A percentile compares a stretch with the other conserved stretches of the same genome.
Conservation (phyloP, 2,797 vertebrate species). For the Tenualosa thibaudeaui region DNA sequence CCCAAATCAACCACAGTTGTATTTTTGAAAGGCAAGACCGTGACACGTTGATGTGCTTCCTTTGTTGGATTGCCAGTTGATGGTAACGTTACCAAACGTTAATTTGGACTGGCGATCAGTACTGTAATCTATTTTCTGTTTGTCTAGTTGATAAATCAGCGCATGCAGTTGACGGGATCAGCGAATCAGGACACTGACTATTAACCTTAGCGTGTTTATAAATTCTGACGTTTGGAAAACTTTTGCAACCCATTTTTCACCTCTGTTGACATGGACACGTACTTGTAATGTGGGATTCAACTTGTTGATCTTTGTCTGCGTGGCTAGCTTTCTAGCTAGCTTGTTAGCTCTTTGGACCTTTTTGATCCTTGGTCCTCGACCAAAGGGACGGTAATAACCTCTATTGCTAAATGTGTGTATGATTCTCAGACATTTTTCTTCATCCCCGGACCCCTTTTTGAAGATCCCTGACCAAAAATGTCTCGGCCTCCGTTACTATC, state of each 20-base stretch:
- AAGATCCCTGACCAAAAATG: slow-evolving; percentile 68
- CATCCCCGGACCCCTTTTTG: slow-evolving; percentile 51
- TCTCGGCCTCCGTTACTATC: slow-evolving; percentile 74
- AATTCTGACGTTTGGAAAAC: slow-evolving; percentile 28
- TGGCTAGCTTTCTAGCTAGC: slow-evolving; percentile 48
- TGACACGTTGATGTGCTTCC: slow-evolving; percentile 28
- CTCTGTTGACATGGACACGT: slow-evolving; percentile 45
- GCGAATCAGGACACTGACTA: background rate
- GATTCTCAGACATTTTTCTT: slow-evolving; percentile 54
- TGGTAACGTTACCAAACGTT: slow-evolving; percentile 21
- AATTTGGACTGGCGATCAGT: slow-evolving; percentile 11
- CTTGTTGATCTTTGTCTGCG: slow-evolving; percentile 74
- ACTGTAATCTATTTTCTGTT: slow-evolving; percentile 4
- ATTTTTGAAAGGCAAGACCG: slow-evolving; percentile 18
- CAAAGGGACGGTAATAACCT: background rate
- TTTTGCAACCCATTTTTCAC: slow-evolving; percentile 5
- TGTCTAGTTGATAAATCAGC: background rate
- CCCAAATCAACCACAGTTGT: slow-evolving; percentile 5
- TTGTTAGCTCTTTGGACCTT: slow-evolving; percentile 59
- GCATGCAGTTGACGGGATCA: background rate
- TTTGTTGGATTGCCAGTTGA: slow-evolving; percentile 22
- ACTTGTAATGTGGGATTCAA: slow-evolving; percentile 70
- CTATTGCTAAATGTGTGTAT: slow-evolving; percentile 66
- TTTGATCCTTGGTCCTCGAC: slow-evolving; percentile 30
- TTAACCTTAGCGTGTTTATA: background rate